A percentile compares a stretch with the other conserved stretches of the same genome.
Evolutionary conservation across 2,113 vertebrate species (phyloP).

Genomic region (Pygoscelis adeliae): DNA sequence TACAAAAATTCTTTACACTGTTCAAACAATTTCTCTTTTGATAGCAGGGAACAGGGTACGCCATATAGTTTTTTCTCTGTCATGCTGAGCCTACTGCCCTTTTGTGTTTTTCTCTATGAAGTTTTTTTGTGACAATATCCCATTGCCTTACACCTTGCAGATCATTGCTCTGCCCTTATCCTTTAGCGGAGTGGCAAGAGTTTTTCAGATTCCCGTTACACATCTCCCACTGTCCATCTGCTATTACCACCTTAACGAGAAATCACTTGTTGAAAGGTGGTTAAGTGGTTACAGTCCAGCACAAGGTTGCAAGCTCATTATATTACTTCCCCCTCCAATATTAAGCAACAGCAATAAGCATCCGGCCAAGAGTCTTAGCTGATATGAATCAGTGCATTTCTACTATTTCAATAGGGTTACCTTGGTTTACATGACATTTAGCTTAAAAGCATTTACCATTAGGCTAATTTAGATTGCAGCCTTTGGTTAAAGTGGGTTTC

Average conservation of each 20-base stretch:
- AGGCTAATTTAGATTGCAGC: background rate
- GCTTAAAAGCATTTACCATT: background rate
- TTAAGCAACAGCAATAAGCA: background rate
- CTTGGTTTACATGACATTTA: background rate
- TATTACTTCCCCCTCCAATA: background rate
- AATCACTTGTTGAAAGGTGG: conserved; percentile 42
- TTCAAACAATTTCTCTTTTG: background rate
- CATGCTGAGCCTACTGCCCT: background rate
- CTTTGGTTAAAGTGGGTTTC: background rate
- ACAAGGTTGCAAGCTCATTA: conserved; percentile 26
- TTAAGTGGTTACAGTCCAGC: background rate
- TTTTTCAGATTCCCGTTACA: conserved; percentile 7
- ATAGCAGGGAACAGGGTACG: background rate
- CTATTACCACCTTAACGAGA: background rate
- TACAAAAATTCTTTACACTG: background rate
- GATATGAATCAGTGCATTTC: background rate
- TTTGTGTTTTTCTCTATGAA: background rate
- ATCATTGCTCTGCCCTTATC: background rate
- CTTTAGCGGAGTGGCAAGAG: background rate
- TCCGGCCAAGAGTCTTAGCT: background rate
- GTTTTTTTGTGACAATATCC: background rate
- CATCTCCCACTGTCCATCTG: background rate
- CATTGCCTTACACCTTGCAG: background rate
- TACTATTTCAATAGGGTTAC: background rate
- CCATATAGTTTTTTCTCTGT: background rate